A percentile compares a stretch with the other conserved stretches of the same genome.
Conservation (phyloP, 2,888 invertebrate species). For the Aporophyla nigra region DNA sequence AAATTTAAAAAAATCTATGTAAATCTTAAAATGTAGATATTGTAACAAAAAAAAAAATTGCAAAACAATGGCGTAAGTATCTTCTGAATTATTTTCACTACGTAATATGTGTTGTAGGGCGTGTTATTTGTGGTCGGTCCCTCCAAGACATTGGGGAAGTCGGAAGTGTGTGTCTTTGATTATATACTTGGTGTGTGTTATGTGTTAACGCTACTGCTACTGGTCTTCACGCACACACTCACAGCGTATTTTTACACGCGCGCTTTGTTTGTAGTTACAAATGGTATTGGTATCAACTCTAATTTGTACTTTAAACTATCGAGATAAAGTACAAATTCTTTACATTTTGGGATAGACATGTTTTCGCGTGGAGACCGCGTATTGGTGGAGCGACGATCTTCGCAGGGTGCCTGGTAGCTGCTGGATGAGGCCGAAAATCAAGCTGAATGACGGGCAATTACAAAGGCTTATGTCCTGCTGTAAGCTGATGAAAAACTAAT, state of each 20-base stretch:
- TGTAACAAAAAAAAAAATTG: conserved; percentile 43
- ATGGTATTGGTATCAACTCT: too few relatives aligned
- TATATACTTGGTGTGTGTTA: too few relatives aligned
- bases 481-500: background rate
- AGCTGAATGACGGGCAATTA: background rate
- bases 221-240: too few relatives aligned
- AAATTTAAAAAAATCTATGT: conserved; percentile 35
- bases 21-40: conserved; percentile 47
- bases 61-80: conserved; percentile 76
- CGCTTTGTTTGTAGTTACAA: too few relatives aligned
- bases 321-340: background rate
- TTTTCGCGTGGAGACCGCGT: background rate
- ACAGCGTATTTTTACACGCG: too few relatives aligned
- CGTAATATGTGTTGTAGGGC: too few relatives aligned
- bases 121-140: too few relatives aligned
- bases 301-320: background rate
- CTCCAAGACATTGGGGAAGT: too few relatives aligned
- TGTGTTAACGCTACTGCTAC: too few relatives aligned
- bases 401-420: background rate
- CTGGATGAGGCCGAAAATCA: background rate
- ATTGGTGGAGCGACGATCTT: background rate
- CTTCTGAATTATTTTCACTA: background rate
- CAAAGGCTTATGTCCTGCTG: background rate
- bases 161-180: too few relatives aligned
- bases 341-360: background rate